Percentiles rank a stretch among this genome's conserved stretches.
These are phyloP conservation scores for Microchirus variegatus DNA, from an alignment of 2,797 vertebrate species.

Conservation along the genomic window DNA sequence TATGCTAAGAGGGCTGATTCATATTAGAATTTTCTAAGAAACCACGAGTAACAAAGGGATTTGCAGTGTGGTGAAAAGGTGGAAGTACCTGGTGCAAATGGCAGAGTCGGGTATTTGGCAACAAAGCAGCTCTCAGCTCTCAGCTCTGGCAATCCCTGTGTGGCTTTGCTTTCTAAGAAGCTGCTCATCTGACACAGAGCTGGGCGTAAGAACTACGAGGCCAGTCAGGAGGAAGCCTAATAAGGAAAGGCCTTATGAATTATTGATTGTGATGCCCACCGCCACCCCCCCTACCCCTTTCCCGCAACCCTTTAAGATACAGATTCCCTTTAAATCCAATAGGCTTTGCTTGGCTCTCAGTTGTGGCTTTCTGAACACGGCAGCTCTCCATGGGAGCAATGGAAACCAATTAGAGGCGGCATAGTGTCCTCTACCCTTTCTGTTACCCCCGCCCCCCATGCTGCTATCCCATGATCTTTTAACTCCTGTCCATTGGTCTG, in stretches of 20 bases:
- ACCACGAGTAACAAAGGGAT: constrained; percentile 69
- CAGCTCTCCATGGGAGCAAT: constrained; percentile 63
- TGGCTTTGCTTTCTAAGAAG: constrained; percentile 69
- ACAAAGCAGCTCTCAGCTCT: constrained; percentile 33
- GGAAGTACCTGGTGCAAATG: constrained; percentile 38
- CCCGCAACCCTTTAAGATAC: constrained; percentile 74
- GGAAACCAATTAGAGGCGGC: constrained; percentile 80
- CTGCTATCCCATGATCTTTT: constrained; percentile 68
- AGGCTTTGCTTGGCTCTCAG: constrained; percentile 73
- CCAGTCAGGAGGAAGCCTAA: constrained; percentile 79
- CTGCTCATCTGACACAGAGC: constrained; percentile 78
- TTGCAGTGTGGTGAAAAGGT: constrained; percentile 33
- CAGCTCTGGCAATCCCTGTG: constrained; percentile 57
- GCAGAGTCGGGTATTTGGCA: constrained; percentile 39
- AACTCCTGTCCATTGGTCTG: constrained; percentile 56
- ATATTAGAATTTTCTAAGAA: constrained; percentile 60
- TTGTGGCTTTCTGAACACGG: constrained; percentile 75
- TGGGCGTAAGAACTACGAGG: constrained; percentile 65
- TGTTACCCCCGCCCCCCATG: constrained; percentile 34
- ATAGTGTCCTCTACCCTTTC: constrained; percentile 58
- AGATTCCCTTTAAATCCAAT: constrained; percentile 81
- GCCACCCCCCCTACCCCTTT: constrained; percentile 8
- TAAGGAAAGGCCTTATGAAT: constrained; percentile 84
- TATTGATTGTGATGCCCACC: constrained; percentile 76
- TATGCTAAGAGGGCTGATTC: constrained; percentile 62